Conservation (phyloP, 2,113 vertebrate species). For the Cyrtonyx montezumae region DNA sequence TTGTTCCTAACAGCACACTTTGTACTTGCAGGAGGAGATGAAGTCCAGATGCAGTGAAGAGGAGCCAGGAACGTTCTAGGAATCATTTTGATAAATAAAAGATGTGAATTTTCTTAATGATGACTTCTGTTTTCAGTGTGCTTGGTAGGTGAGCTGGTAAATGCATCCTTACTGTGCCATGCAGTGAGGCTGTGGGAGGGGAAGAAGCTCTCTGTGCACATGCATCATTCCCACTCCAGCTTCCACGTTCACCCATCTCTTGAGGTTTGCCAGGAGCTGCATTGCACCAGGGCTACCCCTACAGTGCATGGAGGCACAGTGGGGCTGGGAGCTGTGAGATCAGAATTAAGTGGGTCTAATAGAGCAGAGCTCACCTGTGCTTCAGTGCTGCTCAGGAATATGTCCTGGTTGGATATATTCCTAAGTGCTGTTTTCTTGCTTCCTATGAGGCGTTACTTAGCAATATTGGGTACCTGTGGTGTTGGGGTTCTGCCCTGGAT, state of each 20-base stretch:
- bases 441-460: not conserved
- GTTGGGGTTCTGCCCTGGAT: not conserved
- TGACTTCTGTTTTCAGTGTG: not conserved
- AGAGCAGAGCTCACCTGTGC: rapidly evolving
- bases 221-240: not conserved
- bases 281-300: not conserved
- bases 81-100: constrained; percentile 42
- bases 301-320: rapidly evolving
- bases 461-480: not conserved
- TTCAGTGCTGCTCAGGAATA: not conserved
- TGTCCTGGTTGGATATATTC: no score
- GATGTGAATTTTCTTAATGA: not conserved
- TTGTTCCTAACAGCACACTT: not conserved
- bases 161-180: no score
- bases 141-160: not conserved
- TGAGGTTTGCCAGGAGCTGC: not conserved
- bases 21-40: constrained; percentile 38
- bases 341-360: not conserved
- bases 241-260: not conserved
- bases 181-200: no score
- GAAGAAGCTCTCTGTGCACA: not conserved
- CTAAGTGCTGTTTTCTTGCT: no score
- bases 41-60: not conserved
- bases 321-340: not conserved
- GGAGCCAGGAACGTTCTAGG: not conserved